Evolutionary conservation across 35 echinoderm and acorn worm genomes (phyloP), one percentile per base, ranked within the genome.

Genomic region (Lytechinus pictus): DNA sequence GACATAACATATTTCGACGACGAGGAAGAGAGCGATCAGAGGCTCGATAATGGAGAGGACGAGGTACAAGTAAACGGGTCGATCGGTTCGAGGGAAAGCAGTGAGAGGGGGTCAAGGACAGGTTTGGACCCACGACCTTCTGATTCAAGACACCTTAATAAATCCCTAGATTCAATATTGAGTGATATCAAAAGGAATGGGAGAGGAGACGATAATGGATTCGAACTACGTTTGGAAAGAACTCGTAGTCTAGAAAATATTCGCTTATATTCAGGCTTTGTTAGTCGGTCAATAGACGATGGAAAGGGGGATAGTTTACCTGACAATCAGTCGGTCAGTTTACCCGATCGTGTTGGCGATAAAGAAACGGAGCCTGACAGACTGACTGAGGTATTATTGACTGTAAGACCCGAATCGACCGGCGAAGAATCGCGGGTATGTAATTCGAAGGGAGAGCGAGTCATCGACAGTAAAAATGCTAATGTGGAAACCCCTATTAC

Each of bases 121-220:
- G n/a, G 55, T 14, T 86, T 95, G 21, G 94, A 95, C 94, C 54
- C 56, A 11, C 60, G 90, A 28, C 66, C 96, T 58, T 86, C 95
- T n/a, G 96, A 95, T 54, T 95, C 91, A 0, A 61, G 86, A 94
- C 95, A 54, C 58, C 93, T 98, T 9, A 96, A 98, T 66, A 96
- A 95, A 94, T 97, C 96, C 33, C 53, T 97, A 51, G 97, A 96
- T 51, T 96, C 97, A 54, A 97, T 97, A 54, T 87, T 98, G 60
- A 96, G 29, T 33, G 96, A 94, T 86, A 92, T 95, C 24, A 96
- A 88, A 29, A 89, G 19, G 60, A 97, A 86, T 52, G 19, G 71
- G 3, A 54, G 13, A 33, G 53, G 53, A 14, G 86, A 44, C 27
- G 71, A 52, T 6, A 56, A 54, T 53, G 93, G 61, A 6, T 19